Conservation (phyloP, 2,113 vertebrate genomes). For the Paralichthys olivaceus region DNA sequence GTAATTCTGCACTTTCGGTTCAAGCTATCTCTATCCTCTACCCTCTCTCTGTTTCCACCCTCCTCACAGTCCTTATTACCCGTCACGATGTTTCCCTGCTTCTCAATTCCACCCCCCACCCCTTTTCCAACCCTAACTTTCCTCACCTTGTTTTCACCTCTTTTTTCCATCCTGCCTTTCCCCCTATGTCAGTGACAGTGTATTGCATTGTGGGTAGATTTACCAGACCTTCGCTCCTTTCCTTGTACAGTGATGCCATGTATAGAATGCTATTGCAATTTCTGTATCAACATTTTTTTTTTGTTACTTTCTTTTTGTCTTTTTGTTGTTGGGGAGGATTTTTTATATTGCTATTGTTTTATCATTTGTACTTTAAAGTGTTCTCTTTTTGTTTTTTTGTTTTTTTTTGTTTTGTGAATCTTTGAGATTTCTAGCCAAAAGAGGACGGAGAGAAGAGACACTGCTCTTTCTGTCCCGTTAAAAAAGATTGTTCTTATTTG, state of each 20-base stretch:
- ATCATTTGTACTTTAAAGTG: constrained; percentile 76
- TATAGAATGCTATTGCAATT: constrained; percentile 81
- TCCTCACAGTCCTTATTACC: constrained; percentile 9
- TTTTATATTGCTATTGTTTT: constrained; percentile 72
- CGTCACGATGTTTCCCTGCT: constrained; percentile 47
- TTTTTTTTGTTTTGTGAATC: constrained; percentile 54
- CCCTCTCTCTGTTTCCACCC: constrained; percentile 48
- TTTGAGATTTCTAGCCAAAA: constrained; percentile 79
- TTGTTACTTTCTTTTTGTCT: constrained; percentile 50
- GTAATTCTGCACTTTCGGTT: constrained; percentile 84
- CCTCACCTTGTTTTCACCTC: constrained; percentile 1
- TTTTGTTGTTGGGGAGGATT: constrained; percentile 61
- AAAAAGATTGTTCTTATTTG: constrained; percentile 74
- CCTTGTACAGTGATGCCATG: constrained; percentile 83
- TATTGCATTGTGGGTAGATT: constrained; percentile 82
- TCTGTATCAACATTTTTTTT: constrained; percentile 67
- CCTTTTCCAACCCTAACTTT: background rate
- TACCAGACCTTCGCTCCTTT: constrained; percentile 76
- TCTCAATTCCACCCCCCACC: constrained; percentile 11
- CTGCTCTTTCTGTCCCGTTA: constrained; percentile 62
- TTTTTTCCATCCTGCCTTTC: constrained; percentile 34
- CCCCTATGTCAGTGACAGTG: constrained; percentile 70
- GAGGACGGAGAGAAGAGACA: constrained; percentile 66
- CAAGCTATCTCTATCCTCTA: constrained; percentile 44
- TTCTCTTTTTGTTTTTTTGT: constrained; percentile 37